Conservation (phyloP, 2,888 invertebrate species). For the Hirtodrosophila alboralis region DNA sequence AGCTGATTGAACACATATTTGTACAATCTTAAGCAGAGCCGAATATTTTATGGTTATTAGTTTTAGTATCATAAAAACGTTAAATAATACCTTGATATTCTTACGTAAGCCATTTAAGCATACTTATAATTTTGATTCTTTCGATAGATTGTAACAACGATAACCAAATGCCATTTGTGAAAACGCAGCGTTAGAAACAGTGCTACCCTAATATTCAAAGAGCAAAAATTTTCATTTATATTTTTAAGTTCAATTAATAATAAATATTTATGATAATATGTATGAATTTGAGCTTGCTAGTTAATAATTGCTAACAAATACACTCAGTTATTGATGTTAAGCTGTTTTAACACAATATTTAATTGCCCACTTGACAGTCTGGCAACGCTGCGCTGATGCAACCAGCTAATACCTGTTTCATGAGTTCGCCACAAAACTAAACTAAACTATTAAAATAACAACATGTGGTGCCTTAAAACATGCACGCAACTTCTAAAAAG, state of each 20-base stretch:
- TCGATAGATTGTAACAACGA: slow-evolving; percentile 13
- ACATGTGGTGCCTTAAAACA: slow-evolving; percentile 60
- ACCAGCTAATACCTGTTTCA: slow-evolving; percentile 25
- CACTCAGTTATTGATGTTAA: too few species aligned
- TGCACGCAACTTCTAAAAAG: slow-evolving; percentile 49
- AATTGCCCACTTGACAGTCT: slow-evolving; percentile 7
- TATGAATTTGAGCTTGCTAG: neutral
- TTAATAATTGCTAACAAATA: too few species aligned
- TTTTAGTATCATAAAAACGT: too few species aligned
- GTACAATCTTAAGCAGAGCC: too few species aligned
- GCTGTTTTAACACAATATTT: too few species aligned
- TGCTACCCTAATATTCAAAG: slow-evolving; percentile 9
- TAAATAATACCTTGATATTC: too few species aligned
- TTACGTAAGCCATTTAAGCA: too few species aligned
- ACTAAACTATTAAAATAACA: slow-evolving; percentile 18
- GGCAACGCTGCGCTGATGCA: slow-evolving; percentile 60
- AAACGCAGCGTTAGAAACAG: slow-evolving; percentile 14
- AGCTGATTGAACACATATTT: too few species aligned
- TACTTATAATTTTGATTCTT: neutral
- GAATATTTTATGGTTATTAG: too few species aligned
- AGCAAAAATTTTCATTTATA: slow-evolving; percentile 1
- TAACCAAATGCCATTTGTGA: slow-evolving; percentile 6
- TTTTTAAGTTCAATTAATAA: neutral
- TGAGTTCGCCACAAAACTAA: too few species aligned
- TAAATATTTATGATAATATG: neutral